Evolutionary conservation across 2,888 invertebrate species (phyloP).

Genomic region (Eilema depressum): DNA sequence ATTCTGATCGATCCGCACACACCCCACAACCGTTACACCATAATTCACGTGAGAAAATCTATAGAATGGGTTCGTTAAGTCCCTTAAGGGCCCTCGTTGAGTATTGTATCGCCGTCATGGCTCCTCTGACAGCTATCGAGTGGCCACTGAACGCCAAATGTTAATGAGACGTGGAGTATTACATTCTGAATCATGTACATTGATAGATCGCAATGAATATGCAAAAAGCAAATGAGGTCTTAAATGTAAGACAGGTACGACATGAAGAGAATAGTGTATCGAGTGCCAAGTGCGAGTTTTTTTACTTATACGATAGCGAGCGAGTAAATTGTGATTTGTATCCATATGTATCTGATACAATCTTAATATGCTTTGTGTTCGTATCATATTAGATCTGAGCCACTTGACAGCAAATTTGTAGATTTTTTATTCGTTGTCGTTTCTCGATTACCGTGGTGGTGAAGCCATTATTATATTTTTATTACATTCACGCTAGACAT

Average conservation of each 20-base stretch:
- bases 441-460: background rate
- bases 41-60: constrained; percentile 83
- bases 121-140: constrained; percentile 68
- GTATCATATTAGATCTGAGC: background rate
- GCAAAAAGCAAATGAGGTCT: constrained; percentile 48
- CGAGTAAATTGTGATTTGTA: background rate
- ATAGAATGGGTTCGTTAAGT: constrained; percentile 85
- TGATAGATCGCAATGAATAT: constrained; percentile 53
- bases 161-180: constrained; percentile 56
- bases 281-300: constrained; percentile 4
- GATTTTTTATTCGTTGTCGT: background rate
- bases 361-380: background rate
- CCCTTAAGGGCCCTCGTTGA: constrained; percentile 73
- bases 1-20: constrained; percentile 41
- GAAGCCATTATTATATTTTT: background rate
- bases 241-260: constrained; percentile 38
- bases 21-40: constrained; percentile 51
- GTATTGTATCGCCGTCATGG: constrained; percentile 77
- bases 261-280: constrained; percentile 21
- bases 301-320: background rate
- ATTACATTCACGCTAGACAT: background rate
- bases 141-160: constrained; percentile 64
- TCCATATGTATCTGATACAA: background rate
- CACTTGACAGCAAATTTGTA: constrained; percentile 1
- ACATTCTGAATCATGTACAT: constrained; percentile 47